A percentile compares a stretch with the other conserved stretches of the same genome.
Conservation (phyloP, 1,140 invertebrate genomes). For the Rhyacophila brunnea region DNA sequence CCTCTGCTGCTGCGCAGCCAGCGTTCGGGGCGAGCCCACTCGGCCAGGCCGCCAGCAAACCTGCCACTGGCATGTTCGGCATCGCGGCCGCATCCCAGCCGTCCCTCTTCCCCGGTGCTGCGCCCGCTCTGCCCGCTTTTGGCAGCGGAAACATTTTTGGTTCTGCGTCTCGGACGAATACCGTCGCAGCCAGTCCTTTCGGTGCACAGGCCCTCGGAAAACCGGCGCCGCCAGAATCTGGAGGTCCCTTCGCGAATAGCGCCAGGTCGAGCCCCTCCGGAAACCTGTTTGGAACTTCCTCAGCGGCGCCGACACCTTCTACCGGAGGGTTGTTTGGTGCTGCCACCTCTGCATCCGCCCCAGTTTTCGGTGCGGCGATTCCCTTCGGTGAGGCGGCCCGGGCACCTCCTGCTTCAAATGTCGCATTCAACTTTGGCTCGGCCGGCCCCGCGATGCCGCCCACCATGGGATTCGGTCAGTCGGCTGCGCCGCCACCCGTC, state of each 20-base stretch:
- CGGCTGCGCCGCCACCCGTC: constrained; percentile 9
- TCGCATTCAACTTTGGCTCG: constrained; percentile 26
- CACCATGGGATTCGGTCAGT: constrained; percentile 13
- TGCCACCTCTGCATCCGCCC: constrained; percentile 16
- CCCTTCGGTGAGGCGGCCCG: constrained; percentile 27
- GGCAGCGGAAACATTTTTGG: background rate
- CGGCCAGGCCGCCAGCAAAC: background rate
- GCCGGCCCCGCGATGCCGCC: constrained; percentile 6
- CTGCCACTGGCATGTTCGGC: constrained; percentile 6
- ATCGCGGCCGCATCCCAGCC: background rate
- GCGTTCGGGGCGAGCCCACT: background rate
- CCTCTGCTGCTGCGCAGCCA: background rate
- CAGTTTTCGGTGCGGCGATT: constrained; percentile 24
- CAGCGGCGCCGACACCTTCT: constrained; percentile 4
- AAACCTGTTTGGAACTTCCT: background rate
- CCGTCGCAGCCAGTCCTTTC: too few relatives aligned
- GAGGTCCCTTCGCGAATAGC: constrained; percentile 2
- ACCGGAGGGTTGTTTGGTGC: constrained; percentile 9
- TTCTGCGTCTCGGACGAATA: too few relatives aligned
- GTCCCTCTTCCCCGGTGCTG: constrained; percentile 11
- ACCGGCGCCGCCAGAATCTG: background rate
- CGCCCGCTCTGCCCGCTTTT: constrained; percentile 1
- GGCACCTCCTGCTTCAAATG: background rate
- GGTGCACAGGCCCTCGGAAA: too few relatives aligned
- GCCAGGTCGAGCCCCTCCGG: background rate